Base-by-base conservation (phyloP, 2,888 invertebrate species). In the Aquatica leii region DNA sequence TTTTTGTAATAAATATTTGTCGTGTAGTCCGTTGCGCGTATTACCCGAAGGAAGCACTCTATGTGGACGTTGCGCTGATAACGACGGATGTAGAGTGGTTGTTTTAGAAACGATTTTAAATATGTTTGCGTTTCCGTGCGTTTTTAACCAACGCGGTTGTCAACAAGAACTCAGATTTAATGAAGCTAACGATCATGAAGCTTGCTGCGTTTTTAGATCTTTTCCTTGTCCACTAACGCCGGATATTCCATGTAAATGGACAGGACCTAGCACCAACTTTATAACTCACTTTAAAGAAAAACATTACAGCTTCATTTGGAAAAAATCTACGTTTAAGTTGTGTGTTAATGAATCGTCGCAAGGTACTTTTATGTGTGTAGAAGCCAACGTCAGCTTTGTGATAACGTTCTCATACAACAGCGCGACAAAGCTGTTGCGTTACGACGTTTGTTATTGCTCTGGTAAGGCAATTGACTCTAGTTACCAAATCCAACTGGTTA, bases 81-180 rank as follows among this genome's bases (percentile, higher is more conserved):
- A 52, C 14, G 56, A 69, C 14, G 74, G 69, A 48, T 76, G 73
- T 62, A 70, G 75, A 52, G 77, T 78, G 63, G 61, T 66, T 3
- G 65, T 73, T 1, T 78, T 74, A 52, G 79, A 80, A 70, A 73
- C 74, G 0, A 24, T 79, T 15, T 77, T 77, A 11, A 71, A 73
- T 4, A 69, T 69, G 21, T 77, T 76, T 56, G 14, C 64, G 9
- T 78, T 75, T 67, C 78, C 78, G 1, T 79, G 79, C 64, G 54
- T 61, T 58, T 73, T 56, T 24, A 41, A 56, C 5, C 40, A 56
- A 17, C 12, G 50, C 4, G 61, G 61, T 4, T 61, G 61, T 11
- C 15, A 15, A 5, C 41, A 61, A 31, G 3, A 6, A 1, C 15
- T 61, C 3, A 11, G 24, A 12, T 61, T 41, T 20, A 34, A 50